phyloP scores from a whole-genome alignment of 2,888 invertebrate species.

The Leptinotarsa peninsularis region DNA sequence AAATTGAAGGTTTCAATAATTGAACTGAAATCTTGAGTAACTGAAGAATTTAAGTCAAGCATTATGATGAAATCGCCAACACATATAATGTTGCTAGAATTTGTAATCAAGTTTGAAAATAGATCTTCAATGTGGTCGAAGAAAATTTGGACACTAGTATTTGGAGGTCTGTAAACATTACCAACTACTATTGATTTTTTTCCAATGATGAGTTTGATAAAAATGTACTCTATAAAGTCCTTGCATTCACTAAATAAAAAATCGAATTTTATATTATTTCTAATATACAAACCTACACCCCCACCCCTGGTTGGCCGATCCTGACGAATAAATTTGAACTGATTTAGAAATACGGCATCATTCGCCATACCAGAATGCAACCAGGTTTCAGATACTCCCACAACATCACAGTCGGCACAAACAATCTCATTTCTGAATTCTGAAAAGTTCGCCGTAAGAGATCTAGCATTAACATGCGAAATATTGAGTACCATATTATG shows the following conservation, averaged over 20 bases:
- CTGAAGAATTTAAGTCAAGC: not conserved
- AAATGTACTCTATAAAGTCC: not conserved
- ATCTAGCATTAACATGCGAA: too few relatives aligned
- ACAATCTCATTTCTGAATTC: not conserved
- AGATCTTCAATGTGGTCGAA: slow-evolving; percentile 2
- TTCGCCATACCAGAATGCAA: slow-evolving; percentile 1
- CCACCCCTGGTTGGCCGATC: not conserved
- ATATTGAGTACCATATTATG: too few relatives aligned
- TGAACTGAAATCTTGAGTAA: not conserved
- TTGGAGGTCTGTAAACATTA: slow-evolving; percentile 12
- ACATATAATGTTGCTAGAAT: slow-evolving; percentile 15
- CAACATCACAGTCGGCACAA: slow-evolving; percentile 1
- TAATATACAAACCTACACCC: not conserved
- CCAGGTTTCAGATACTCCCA: slow-evolving; percentile 5
- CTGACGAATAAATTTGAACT: not conserved
- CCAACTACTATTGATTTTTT: slow-evolving; percentile 5
- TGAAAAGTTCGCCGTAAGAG: not conserved
- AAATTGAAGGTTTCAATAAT: slow-evolving; percentile 11
- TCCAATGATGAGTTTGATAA: not conserved
- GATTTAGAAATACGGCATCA: not conserved
- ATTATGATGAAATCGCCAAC: slow-evolving; percentile 15
- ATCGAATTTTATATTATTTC: slow-evolving; percentile 1
- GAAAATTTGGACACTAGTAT: not conserved
- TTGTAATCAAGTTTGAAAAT: slow-evolving; percentile 15
- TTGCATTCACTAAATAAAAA: slow-evolving; percentile 1